Conservation (phyloP, 2,888 invertebrate species). For the Lithophane ornitopus region DNA sequence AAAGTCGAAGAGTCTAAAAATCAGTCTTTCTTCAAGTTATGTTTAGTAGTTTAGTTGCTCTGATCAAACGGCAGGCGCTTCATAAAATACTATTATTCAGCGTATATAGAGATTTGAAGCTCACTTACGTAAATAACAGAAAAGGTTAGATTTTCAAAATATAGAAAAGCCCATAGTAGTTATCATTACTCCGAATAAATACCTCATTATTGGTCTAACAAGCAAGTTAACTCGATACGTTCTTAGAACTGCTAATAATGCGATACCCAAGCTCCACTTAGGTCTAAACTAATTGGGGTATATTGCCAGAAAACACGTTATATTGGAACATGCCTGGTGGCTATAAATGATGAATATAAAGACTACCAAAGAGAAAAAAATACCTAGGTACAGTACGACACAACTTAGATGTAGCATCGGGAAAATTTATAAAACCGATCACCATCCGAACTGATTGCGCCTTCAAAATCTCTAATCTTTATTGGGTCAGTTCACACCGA, state of each 20-base stretch:
- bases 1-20: too few relatives aligned
- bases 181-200: not conserved
- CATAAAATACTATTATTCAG: not conserved
- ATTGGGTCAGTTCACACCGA: too few relatives aligned
- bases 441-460: too few relatives aligned
- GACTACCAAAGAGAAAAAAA: too few relatives aligned
- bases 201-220: not conserved
- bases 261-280: not conserved
- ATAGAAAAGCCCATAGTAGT: not conserved
- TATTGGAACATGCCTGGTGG: not conserved
- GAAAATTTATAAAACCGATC: too few relatives aligned
- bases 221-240: not conserved
- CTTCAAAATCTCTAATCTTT: too few relatives aligned
- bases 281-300: constrained; percentile 23
- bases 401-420: too few relatives aligned
- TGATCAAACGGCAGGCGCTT: constrained; percentile 17
- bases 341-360: not conserved
- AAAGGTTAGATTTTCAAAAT: not conserved
- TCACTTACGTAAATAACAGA: too few relatives aligned
- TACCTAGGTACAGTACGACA: too few relatives aligned
- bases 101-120: not conserved
- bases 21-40: not conserved
- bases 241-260: not conserved
- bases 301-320: not conserved
- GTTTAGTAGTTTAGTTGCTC: constrained; percentile 1